Percentiles rank a stretch among this genome's conserved stretches.
These are phyloP conservation scores for Strix aluco DNA, from an alignment of 2,113 vertebrate species.

Conservation along the genomic window DNA sequence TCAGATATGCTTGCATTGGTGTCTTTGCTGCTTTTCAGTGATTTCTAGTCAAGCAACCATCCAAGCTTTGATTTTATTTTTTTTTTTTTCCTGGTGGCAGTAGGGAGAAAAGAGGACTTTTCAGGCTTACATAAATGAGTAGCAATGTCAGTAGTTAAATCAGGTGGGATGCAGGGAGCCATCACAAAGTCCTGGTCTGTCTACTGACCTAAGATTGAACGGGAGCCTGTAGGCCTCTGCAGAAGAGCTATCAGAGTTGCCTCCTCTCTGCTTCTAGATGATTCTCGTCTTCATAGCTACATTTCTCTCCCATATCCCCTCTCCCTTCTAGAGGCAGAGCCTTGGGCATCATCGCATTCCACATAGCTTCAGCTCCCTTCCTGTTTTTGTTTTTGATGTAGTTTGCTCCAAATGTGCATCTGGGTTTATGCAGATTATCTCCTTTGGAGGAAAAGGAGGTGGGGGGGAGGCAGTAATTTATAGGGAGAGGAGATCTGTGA, in stretches of 20 bases:
- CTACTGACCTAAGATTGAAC: not conserved
- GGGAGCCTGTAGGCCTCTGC: not conserved
- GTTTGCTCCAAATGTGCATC: not conserved
- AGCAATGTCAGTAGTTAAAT: not conserved
- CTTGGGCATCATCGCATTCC: not conserved
- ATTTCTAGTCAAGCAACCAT: not conserved
- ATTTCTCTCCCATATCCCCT: not conserved
- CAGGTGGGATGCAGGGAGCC: not conserved
- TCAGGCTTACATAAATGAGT: not conserved
- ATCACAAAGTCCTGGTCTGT: not conserved
- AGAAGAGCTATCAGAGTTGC: not conserved
- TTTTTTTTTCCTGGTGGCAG: not conserved
- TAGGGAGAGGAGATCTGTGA: not conserved
- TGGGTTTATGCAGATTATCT: not conserved
- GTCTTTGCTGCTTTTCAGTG: not conserved
- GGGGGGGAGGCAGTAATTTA: not conserved
- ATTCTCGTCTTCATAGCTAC: not conserved
- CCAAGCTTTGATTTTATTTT: not conserved
- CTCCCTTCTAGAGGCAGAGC: not conserved
- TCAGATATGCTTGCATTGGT: not conserved
- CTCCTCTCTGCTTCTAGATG: not conserved
- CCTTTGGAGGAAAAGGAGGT: not conserved
- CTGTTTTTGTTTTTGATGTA: conserved; percentile 16
- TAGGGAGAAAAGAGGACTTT: not conserved
- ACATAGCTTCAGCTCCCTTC: not conserved